Percentiles rank a stretch among this genome's conserved stretches.
These are phyloP conservation scores for Scyliorhinus canicula DNA, from an alignment of 2,797 vertebrate species.

Conservation along the genomic window DNA sequence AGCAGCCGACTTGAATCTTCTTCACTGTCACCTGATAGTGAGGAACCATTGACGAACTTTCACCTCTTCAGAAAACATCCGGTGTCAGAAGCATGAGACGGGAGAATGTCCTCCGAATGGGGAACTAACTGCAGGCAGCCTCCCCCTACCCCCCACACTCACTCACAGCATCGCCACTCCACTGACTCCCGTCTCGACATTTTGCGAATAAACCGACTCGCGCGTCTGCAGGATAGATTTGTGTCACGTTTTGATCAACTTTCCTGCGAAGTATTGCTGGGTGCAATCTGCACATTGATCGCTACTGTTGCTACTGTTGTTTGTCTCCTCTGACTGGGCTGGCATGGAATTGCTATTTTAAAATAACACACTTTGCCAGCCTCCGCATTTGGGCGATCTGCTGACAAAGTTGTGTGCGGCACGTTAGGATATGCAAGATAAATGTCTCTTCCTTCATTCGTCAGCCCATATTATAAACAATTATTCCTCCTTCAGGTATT, in stretches of 20 bases:
- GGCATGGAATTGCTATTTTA: neutral
- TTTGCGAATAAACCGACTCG: neutral
- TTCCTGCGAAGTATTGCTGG: neutral
- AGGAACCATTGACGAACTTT: slow-evolving; percentile 53
- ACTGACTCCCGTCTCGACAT: neutral
- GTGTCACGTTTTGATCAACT: too few relatives aligned
- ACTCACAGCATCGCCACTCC: neutral
- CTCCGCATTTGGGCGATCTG: neutral
- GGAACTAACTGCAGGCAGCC: too few relatives aligned
- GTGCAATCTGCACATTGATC: neutral
- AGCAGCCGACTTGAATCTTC: neutral
- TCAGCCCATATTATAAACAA: neutral
- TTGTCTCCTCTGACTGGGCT: neutral
- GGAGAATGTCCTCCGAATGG: neutral
- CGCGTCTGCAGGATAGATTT: neutral
- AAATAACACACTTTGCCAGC: neutral
- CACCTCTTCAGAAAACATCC: slow-evolving; percentile 43
- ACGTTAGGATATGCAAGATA: neutral
- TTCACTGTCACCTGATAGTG: slow-evolving; percentile 49
- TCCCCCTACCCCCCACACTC: neutral
- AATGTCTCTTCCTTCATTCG: neutral
- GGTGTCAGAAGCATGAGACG: neutral
- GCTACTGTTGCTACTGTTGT: neutral
- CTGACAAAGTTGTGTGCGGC: neutral
- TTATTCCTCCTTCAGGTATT: neutral